Evolutionary conservation across 1,140 invertebrate species (phyloP).

Genomic region (Brachionus rotundiformis): DNA sequence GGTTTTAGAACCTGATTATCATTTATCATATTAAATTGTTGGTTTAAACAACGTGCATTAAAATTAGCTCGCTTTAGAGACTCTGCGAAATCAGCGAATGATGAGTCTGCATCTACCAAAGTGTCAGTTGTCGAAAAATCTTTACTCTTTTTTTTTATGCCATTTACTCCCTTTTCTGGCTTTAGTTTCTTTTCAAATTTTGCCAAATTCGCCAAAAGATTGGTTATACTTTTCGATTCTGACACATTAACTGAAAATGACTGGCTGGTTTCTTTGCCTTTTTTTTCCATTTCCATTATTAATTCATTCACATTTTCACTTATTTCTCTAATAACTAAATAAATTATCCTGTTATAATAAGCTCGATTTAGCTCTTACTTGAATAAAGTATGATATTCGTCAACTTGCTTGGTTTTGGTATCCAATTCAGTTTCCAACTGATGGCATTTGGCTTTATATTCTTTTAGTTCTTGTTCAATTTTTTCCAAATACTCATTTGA

Average conservation of each 20-base stretch:
- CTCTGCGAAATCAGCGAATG: conserved; percentile 34
- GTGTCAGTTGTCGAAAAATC: conserved; percentile 16
- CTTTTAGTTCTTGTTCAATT: background rate
- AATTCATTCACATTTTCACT: conserved; percentile 24
- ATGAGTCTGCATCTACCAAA: conserved; percentile 46
- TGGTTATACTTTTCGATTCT: background rate
- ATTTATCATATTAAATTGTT: background rate
- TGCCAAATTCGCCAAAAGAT: background rate
- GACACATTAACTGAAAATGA: background rate
- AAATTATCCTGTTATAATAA: background rate
- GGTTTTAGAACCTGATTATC: background rate
- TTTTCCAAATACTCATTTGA: background rate
- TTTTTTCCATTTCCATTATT: background rate
- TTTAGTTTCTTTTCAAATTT: conserved; percentile 27
- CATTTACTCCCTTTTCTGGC: background rate
- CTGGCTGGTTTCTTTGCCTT: background rate
- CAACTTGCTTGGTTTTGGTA: conserved; percentile 1
- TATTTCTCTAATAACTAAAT: background rate
- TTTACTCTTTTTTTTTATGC: background rate
- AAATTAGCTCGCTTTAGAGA: conserved; percentile 29
- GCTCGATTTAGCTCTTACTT: conserved; percentile 5
- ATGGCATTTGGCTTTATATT: conserved; percentile 3
- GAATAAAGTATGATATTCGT: background rate
- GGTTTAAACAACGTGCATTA: background rate
- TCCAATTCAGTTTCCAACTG: background rate